phyloP scores from a whole-genome alignment of 2,888 invertebrate genomes.

The Folsomia manolachei region DNA sequence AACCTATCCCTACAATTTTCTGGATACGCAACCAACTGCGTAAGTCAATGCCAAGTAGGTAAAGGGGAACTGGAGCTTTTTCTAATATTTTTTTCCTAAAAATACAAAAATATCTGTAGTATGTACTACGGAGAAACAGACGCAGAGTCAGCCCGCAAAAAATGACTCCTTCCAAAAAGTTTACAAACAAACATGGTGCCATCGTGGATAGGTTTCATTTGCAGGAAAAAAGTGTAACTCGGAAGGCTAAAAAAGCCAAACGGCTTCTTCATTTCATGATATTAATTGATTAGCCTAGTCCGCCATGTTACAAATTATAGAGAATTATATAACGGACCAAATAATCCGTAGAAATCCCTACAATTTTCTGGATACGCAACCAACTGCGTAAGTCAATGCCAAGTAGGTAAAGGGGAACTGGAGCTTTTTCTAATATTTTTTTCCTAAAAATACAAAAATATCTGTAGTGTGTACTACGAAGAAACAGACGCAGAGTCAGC shows the following conservation, averaged over 20 bases:
- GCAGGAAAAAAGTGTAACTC: no score
- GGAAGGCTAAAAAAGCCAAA: no score
- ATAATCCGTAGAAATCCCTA: no score
- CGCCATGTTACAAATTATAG: neutral
- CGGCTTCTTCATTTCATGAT: neutral
- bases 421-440: constrained; percentile 1
- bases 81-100: neutral
- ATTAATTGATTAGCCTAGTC: neutral
- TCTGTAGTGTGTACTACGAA: neutral
- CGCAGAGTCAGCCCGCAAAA: neutral
- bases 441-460: neutral
- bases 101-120: neutral
- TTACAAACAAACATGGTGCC: neutral
- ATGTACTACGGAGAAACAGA: neutral
- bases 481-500: neutral
- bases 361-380: neutral
- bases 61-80: neutral
- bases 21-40: neutral
- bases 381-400: neutral
- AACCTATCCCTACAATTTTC: neutral
- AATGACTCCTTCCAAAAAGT: neutral
- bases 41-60: neutral
- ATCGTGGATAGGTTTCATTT: no score
- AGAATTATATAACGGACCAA: no score
- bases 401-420: neutral